phyloP scores from a whole-genome alignment of 2,113 vertebrate genomes.

The Plestiodon gilberti region DNA sequence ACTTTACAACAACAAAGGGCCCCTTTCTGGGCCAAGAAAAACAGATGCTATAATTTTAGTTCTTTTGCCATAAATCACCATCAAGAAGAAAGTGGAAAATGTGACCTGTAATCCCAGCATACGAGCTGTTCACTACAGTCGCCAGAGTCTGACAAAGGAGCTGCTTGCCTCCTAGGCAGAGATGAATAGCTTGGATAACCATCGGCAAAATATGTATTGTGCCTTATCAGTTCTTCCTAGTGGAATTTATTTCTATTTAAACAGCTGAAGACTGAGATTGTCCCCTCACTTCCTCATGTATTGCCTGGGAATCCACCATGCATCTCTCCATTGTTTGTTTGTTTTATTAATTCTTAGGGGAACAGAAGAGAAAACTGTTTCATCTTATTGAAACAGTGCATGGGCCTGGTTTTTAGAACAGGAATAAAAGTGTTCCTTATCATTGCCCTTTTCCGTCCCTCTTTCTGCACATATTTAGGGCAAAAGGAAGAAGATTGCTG shows the following conservation, averaged over 20 bases:
- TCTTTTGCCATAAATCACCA: conserved; percentile 3
- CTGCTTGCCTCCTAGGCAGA: background rate
- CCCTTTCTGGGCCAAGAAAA: background rate
- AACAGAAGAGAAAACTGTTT: background rate
- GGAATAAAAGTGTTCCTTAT: background rate
- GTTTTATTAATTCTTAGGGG: background rate
- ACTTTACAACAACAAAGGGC: background rate
- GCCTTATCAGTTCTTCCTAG: conserved; percentile 16
- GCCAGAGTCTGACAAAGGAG: background rate
- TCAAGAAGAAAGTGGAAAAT: rapidly evolving
- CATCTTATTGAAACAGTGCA: background rate
- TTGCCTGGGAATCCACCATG: background rate
- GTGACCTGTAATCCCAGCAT: background rate
- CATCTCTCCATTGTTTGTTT: background rate
- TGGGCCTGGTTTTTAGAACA: background rate
- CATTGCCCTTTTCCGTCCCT: background rate
- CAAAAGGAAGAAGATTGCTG: background rate
- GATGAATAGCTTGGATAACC: conserved; percentile 15
- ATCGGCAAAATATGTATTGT: background rate
- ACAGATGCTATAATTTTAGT: background rate
- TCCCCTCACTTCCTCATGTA: background rate
- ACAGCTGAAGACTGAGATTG: background rate
- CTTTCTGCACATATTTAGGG: background rate
- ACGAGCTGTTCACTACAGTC: background rate
- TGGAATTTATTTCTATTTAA: background rate